Percentiles rank a stretch among this genome's conserved stretches.
Evolutionary conservation across 2,797 vertebrate species (phyloP).

Genomic region (Aulostomus chinensis): DNA sequence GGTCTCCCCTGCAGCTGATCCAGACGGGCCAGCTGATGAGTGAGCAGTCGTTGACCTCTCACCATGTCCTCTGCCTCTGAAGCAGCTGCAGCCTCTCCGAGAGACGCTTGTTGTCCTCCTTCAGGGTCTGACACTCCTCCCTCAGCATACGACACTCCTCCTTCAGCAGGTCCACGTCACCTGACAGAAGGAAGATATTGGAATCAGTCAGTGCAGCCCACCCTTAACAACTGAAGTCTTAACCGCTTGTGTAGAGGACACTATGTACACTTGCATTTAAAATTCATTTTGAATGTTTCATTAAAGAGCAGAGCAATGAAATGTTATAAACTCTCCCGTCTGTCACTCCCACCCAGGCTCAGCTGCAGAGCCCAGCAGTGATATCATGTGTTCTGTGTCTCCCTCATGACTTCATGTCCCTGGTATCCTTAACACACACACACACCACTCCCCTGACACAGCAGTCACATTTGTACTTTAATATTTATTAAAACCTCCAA

Average conservation of each 20-base stretch:
- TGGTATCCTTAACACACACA: constrained; percentile 41
- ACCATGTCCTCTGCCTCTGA: constrained; percentile 82
- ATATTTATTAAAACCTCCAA: constrained; percentile 59
- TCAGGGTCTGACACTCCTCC: constrained; percentile 83
- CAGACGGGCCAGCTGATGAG: constrained; percentile 39
- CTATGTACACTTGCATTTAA: not conserved
- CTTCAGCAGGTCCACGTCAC: constrained; percentile 81
- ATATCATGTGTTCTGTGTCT: constrained; percentile 46
- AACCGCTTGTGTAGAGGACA: not conserved
- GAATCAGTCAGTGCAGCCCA: not conserved
- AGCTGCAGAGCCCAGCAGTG: constrained; percentile 35
- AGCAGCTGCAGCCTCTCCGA: constrained; percentile 83
- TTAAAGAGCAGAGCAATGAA: not conserved
- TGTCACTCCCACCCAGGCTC: constrained; percentile 28
- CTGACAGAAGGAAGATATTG: constrained; percentile 59
- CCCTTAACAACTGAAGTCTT: constrained; percentile 1
- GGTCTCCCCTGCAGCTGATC: constrained; percentile 49
- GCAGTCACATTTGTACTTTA: constrained; percentile 31
- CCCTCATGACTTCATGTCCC: constrained; percentile 63
- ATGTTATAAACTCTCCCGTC: constrained; percentile 6
- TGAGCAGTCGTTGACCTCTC: constrained; percentile 54
- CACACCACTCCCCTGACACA: constrained; percentile 19
- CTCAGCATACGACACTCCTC: constrained; percentile 81
- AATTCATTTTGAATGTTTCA: constrained; percentile 5
- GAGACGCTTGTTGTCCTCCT: constrained; percentile 84